Evolutionary conservation across 1,140 invertebrate genomes (phyloP), one percentile per base, ranked within the genome.

Genomic region (Cherax quadricarinatus): DNA sequence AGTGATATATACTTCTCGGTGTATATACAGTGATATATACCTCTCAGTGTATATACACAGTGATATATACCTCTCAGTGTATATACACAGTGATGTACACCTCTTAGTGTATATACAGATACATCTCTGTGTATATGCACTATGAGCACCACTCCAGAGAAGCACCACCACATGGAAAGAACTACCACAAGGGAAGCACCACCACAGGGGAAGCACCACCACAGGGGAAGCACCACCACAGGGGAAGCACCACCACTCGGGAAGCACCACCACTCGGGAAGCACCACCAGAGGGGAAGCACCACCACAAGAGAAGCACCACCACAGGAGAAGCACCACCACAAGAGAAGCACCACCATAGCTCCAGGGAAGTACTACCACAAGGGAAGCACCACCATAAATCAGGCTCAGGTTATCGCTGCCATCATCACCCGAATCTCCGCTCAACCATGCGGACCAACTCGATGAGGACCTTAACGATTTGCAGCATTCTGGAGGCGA

Each of bases 381-480:
- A 41, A 41, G 30, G 30, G 30, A 41, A 41, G 30, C 30, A 41
- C 62, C 62, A 75, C 70, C 70, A 75, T 75, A 24, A 24, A 30
- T 75, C 70, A 30, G 6, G 70, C 9, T 30, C 24, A 30, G 3
- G 21, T 30, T 30, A 75, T 75, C 70, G 12, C 70, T 21, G 21
- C 14, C 24, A 24, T 75, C 70, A 75, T 75, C 70, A 75, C 70
- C 6, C 30, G 70, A n/a, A 2, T 75, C 30, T n/a, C 24, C 70
- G 70, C 24, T 75, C 70, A 75, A 3, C 24, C n/a, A 75, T 9
- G 70, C 70, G 70, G 70, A 75, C n/a, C 70, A 75, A 75, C 70
- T 75, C 30, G 70, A 75, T 75, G 70, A 75, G 70, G 9, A 75
- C 30, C 70, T 75, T 75, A 75, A 75, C 21, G 70, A 75, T 75